Conservation (phyloP, 2,113 vertebrate species). For the Hassar affinis region DNA sequence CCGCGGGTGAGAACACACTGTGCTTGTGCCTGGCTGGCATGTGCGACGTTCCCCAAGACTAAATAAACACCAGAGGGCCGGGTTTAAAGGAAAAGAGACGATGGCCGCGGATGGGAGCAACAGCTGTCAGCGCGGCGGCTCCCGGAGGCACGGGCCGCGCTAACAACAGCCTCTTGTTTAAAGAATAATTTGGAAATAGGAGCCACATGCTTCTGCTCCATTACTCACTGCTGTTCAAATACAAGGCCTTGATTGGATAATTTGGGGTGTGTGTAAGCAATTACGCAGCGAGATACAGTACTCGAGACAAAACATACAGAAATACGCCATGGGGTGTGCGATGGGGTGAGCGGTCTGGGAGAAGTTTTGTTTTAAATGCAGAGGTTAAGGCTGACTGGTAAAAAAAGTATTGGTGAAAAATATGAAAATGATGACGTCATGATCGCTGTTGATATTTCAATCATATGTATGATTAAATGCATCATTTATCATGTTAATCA, state of each 20-base stretch:
- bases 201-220: constrained; percentile 66
- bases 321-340: too few species aligned
- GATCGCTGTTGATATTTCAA: too few species aligned
- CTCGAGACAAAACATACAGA: constrained; percentile 11
- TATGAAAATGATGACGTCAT: too few species aligned
- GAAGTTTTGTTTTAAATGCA: constrained; percentile 24
- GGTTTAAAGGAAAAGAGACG: constrained; percentile 8
- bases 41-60: constrained; percentile 65
- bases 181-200: constrained; percentile 66
- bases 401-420: too few species aligned
- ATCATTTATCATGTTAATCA: too few species aligned
- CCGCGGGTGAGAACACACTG: constrained; percentile 59
- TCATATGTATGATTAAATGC: too few species aligned
- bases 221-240: constrained; percentile 67
- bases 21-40: constrained; percentile 58
- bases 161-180: constrained; percentile 70
- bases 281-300: constrained; percentile 19
- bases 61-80: constrained; percentile 60
- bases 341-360: constrained; percentile 37
- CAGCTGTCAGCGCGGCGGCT: constrained; percentile 37
- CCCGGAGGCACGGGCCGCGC: constrained; percentile 46
- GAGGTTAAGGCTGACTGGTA: constrained; percentile 27
- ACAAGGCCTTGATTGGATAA: constrained; percentile 67
- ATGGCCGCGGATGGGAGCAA: constrained; percentile 55
- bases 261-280: constrained; percentile 56